phyloP scores from a whole-genome alignment of 1,140 invertebrate genomes.

The Fragariocoptes setiger region DNA sequence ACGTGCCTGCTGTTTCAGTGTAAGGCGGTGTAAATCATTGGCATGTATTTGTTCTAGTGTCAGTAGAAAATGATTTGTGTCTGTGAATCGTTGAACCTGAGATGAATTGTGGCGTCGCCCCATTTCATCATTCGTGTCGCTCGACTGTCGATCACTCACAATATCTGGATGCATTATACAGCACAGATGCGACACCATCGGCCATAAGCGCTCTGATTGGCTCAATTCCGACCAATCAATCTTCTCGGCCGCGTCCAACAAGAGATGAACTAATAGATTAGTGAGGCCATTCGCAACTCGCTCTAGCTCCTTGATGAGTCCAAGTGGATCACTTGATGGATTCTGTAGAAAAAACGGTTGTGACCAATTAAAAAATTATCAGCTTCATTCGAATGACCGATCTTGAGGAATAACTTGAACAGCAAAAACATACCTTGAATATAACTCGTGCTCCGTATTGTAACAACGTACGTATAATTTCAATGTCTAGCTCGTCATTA shows the following conservation, averaged over 20 bases:
- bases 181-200: background rate
- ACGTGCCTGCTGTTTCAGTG: background rate
- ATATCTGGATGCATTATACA: background rate
- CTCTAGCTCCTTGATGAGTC: conserved; percentile 3
- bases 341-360: conserved; percentile 4
- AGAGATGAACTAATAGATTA: background rate
- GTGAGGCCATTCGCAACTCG: background rate
- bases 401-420: background rate
- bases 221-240: conserved; percentile 1
- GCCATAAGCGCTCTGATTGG: background rate
- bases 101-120: background rate
- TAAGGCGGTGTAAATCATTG: background rate
- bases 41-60: background rate
- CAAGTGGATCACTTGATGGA: conserved; percentile 4
- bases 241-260: background rate
- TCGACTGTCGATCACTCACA: background rate
- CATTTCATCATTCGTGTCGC: conserved; percentile 1
- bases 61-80: background rate
- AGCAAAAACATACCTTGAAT: conserved; percentile 5
- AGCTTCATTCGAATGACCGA: background rate
- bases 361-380: background rate
- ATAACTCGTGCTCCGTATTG: conserved; percentile 32
- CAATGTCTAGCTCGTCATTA: conserved; percentile 29
- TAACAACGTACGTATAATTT: conserved; percentile 35
- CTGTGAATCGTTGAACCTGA: background rate